phyloP scores from a whole-genome alignment of 2,888 invertebrate genomes.

The Quadroppia sp. region DNA sequence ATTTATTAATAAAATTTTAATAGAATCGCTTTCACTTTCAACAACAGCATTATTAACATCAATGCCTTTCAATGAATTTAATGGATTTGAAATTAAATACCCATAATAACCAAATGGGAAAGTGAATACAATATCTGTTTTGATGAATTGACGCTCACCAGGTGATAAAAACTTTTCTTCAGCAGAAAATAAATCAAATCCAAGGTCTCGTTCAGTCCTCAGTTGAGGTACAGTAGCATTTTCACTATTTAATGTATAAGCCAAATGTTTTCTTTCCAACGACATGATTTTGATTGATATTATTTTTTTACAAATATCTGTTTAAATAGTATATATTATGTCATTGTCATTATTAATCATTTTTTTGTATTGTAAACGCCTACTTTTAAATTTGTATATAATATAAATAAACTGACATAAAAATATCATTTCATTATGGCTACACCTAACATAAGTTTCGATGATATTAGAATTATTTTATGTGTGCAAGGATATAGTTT shows the following conservation, averaged over 20 bases:
- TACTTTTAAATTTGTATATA: too few species aligned
- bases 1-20: background rate
- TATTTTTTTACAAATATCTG: too few species aligned
- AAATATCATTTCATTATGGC: too few species aligned
- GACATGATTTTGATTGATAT: too few species aligned
- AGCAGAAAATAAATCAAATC: background rate
- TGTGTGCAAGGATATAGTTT: background rate
- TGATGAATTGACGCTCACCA: background rate
- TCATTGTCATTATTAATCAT: too few species aligned
- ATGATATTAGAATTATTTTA: background rate
- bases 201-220: background rate
- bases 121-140: background rate
- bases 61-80: background rate
- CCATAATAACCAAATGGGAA: background rate
- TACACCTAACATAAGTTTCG: background rate
- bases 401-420: too few species aligned
- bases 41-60: background rate
- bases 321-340: too few species aligned
- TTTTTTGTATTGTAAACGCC: too few species aligned
- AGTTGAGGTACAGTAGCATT: too few species aligned
- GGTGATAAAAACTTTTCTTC: background rate
- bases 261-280: too few species aligned
- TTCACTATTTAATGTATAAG: too few species aligned
- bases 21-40: background rate
- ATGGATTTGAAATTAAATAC: background rate